Evolutionary conservation across 2,797 vertebrate species (phyloP), one percentile per base, ranked within the genome.

Genomic region (Pipistrellus pygmaeus): DNA sequence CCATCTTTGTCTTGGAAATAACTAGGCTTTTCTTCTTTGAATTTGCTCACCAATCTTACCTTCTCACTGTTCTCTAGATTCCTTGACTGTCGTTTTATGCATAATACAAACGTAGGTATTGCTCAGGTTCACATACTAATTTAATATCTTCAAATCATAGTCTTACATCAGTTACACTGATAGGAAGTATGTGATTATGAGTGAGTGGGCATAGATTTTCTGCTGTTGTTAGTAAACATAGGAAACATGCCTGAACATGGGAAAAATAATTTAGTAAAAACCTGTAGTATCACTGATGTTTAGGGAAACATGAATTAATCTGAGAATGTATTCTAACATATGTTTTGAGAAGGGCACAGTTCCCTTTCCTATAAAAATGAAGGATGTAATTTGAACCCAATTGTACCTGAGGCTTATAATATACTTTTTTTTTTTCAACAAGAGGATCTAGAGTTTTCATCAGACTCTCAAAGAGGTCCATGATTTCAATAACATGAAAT

Each of bases 401-500:
- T 20, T 66, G 6, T 66, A 68, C 75, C 30, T 71, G 32, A 93
- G 32, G n/a, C 25, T 86, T 83, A 27, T 5, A 9, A 18, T 76
- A 75, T 30, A 8, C 55, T 53, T 71, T 48, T 71, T 46, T 38
- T 51, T 77, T 85, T 35, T 23, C 25, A 66, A 17, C 8, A 60
- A 71, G 18, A 85, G 51, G 64, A 23, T 21, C 32, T 8, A 80
- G 46, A 51, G 30, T 88, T 75, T 95, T 88, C n/a, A 77, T 92
- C 41, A 71, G 35, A 73, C 55, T 78, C 80, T 75, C 35, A 71
- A 53, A 82, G 32, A 83, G 11, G 8, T 38, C 85, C 23, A 25
- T 73, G 38, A 51, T 80, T 92, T 95, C 18, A 78, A 3, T 89
- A 83, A 38, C 10, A 88, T 35, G 82, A 73, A 90, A 82, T 95